Evolutionary conservation across 1,140 invertebrate species (phyloP).

Genomic region (Drosophila grimshawi): DNA sequence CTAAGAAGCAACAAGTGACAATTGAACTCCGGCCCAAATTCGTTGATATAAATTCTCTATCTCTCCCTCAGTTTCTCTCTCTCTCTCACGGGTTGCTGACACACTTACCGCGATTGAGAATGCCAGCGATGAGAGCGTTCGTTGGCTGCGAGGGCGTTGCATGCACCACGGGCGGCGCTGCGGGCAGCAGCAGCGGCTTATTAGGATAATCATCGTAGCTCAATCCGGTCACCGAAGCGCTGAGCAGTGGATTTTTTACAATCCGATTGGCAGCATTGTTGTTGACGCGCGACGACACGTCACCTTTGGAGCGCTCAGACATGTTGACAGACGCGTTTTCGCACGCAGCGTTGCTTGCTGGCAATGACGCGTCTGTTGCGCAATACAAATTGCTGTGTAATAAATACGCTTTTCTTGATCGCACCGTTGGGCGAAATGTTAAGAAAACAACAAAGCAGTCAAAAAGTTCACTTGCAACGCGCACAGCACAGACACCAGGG

Average conservation of each 20-base stretch:
- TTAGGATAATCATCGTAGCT: slow-evolving; percentile 82
- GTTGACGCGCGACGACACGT: slow-evolving; percentile 77
- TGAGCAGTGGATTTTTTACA: slow-evolving; percentile 80
- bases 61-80: slow-evolving; percentile 1
- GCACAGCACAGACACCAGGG: slow-evolving; percentile 42
- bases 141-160: slow-evolving; percentile 61
- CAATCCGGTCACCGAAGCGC: slow-evolving; percentile 80
- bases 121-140: slow-evolving; percentile 65
- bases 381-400: slow-evolving; percentile 7
- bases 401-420: neutral
- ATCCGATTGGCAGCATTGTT: slow-evolving; percentile 52
- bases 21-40: slow-evolving; percentile 25
- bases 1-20: slow-evolving; percentile 48
- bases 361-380: neutral
- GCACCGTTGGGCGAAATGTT: slow-evolving; percentile 31
- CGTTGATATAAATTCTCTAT: neutral
- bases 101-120: slow-evolving; percentile 81
- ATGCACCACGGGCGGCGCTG: slow-evolving; percentile 77
- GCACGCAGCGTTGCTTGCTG: slow-evolving; percentile 10
- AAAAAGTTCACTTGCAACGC: slow-evolving; percentile 46
- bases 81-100: slow-evolving; percentile 35
- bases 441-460: slow-evolving; percentile 37
- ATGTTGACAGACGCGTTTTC: slow-evolving; percentile 41
- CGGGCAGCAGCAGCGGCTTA: slow-evolving; percentile 78
- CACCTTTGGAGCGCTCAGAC: slow-evolving; percentile 83